Conservation (phyloP, 2,797 vertebrate species). For the Phrynocephalus guinanensis region DNA sequence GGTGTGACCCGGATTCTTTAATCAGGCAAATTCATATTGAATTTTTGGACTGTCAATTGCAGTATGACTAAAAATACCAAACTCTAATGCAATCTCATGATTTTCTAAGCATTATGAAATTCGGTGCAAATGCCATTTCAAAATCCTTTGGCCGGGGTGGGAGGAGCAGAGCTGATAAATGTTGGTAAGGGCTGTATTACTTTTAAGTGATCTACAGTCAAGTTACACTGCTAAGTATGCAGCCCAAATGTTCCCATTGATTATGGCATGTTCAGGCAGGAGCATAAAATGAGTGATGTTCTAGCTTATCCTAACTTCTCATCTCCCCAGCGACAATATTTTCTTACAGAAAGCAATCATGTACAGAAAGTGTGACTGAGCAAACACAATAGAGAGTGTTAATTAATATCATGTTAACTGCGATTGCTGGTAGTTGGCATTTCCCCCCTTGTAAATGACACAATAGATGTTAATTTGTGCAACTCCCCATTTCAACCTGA, state of each 20-base stretch:
- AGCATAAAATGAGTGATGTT: conserved; percentile 61
- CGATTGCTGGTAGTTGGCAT: conserved; percentile 60
- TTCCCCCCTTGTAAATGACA: conserved; percentile 57
- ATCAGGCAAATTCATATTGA: neutral
- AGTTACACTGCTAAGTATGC: neutral
- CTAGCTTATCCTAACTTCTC: conserved; percentile 57
- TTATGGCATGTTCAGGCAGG: conserved; percentile 61
- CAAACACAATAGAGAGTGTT: conserved; percentile 66
- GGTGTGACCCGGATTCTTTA: neutral
- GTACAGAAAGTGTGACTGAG: conserved; percentile 48
- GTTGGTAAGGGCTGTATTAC: neutral
- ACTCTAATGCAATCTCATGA: neutral
- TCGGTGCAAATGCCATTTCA: neutral
- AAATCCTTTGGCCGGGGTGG: neutral
- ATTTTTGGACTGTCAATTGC: neutral
- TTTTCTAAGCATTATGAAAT: neutral
- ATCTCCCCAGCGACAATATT: conserved; percentile 50
- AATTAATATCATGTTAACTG: conserved; percentile 64
- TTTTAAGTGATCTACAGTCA: conserved; percentile 8
- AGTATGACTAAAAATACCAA: neutral
- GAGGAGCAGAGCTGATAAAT: neutral
- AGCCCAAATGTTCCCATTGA: conserved; percentile 53
- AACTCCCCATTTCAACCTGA: conserved; percentile 40
- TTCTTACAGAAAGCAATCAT: conserved; percentile 62
- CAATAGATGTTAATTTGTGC: conserved; percentile 62